Evolutionary conservation across 2,888 invertebrate genomes (phyloP), one percentile per base, ranked within the genome.

Genomic region (Eledone cirrhosa): DNA sequence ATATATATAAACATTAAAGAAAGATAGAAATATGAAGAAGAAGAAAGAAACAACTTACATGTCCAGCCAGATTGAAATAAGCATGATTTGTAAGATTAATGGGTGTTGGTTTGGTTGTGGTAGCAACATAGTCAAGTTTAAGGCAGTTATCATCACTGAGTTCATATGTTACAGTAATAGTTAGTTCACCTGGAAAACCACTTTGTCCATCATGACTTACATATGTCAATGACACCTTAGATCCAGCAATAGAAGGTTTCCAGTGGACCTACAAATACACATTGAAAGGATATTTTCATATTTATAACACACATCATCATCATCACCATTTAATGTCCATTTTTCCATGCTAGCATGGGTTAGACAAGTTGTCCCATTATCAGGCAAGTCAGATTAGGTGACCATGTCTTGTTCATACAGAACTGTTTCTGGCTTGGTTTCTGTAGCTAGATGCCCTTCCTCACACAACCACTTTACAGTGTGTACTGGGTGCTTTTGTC

Each of bases 41-140:
- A 41, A 41, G 5, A 41, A 41, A 41, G 2, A 27, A 19, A 69
- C 48, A 16, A 80, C 86, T 91, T 87, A 94, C 94, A 91, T 97
- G 96, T n/a, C 97, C 97, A 77, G 94, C 96, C 65, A 98, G 92
- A 91, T 98, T 98, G 91, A 98, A 97, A 90, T 95, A 98, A 1
- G 95, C 94, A 88, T 97, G 95, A 90, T 95, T 95, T 75, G 96
- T 96, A 79, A 98, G 91, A 90, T 96, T 97, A 81, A 98, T 92
- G 22, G 95, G 94, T 0, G 97, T 97, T 0, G 95, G 93, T 88
- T 95, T 95, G 16, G 94, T 94, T 3, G 95, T 93, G 4, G 93
- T 93, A 27, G 95, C 96, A 82, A 92, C 93, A 92, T 95, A 96
- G 81, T 94, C 93, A 8, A 97, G 93, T 80, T 93, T 91, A 67